phyloP scores from a whole-genome alignment of 2,113 vertebrate species.

The Eurypyga helias region DNA sequence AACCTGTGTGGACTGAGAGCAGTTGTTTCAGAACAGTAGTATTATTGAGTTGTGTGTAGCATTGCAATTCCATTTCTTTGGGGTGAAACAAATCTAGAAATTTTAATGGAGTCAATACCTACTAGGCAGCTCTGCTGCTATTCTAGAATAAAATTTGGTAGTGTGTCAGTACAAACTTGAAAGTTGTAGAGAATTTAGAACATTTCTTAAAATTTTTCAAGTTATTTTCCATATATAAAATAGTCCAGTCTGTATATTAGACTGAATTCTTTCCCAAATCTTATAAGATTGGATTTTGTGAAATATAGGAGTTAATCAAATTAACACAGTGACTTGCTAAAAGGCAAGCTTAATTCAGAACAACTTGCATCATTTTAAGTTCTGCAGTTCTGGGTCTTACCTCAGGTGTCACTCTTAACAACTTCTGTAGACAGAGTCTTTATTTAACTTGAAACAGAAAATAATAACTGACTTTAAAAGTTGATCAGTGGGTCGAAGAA shows the following conservation, averaged over 20 bases:
- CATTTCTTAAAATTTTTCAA: not conserved
- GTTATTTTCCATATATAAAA: not conserved
- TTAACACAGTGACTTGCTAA: not conserved
- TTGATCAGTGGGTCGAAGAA: not conserved
- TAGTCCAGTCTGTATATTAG: not conserved
- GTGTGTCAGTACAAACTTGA: not conserved
- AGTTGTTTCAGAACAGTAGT: not conserved
- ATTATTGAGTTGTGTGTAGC: not conserved
- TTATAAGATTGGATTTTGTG: not conserved
- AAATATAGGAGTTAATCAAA: fast-evolving
- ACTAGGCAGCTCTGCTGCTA: not conserved
- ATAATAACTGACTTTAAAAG: not conserved
- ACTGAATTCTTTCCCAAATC: not conserved
- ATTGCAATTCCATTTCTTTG: not conserved
- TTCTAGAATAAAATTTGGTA: not conserved
- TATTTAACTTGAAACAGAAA: not conserved
- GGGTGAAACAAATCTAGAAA: not conserved
- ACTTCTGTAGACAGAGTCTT: not conserved
- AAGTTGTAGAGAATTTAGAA: not conserved
- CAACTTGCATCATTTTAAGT: not conserved
- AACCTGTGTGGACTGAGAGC: not conserved
- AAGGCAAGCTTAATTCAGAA: not conserved
- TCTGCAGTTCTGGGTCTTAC: not conserved
- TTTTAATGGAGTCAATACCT: not conserved
- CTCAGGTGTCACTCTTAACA: not conserved